A percentile compares a stretch with the other conserved stretches of the same genome.
Evolutionary conservation across 2,888 invertebrate genomes (phyloP).

Genomic region (Eulithis testata): DNA sequence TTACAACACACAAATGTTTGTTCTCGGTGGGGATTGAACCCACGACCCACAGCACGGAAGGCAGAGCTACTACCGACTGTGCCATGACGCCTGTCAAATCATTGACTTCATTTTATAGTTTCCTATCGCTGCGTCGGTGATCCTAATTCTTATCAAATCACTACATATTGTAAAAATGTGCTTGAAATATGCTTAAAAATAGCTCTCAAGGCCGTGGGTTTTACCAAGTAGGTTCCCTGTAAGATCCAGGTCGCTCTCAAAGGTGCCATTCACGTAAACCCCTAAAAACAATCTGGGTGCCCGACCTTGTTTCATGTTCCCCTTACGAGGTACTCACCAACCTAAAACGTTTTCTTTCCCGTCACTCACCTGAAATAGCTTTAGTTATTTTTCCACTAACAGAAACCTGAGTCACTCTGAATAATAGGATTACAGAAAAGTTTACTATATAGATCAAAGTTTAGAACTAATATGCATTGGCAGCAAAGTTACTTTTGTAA

Average conservation of each 20-base stretch:
- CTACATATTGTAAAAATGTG: too few species aligned
- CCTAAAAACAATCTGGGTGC: conserved; percentile 17
- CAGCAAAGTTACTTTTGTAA: background rate
- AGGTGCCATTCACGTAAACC: conserved; percentile 4
- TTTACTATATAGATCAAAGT: background rate
- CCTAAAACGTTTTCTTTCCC: conserved; percentile 28
- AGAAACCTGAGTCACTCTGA: background rate
- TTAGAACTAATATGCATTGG: background rate
- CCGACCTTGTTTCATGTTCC: conserved; percentile 25
- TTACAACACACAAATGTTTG: too few species aligned
- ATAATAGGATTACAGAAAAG: background rate
- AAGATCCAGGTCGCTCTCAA: background rate
- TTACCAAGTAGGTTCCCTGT: background rate
- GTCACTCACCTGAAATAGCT: conserved; percentile 34
- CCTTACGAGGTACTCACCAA: conserved; percentile 21
- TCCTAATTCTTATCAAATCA: too few species aligned
- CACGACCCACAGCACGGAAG: too few species aligned
- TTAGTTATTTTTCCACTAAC: conserved; percentile 23
- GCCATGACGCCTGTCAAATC: too few species aligned
- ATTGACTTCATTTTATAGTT: too few species aligned
- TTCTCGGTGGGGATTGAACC: too few species aligned
- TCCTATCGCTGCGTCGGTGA: too few species aligned
- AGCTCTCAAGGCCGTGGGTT: background rate
- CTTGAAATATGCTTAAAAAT: background rate
- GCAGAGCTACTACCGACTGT: too few species aligned